phyloP scores from a whole-genome alignment of 2,113 vertebrate species.

The Channa argus region DNA sequence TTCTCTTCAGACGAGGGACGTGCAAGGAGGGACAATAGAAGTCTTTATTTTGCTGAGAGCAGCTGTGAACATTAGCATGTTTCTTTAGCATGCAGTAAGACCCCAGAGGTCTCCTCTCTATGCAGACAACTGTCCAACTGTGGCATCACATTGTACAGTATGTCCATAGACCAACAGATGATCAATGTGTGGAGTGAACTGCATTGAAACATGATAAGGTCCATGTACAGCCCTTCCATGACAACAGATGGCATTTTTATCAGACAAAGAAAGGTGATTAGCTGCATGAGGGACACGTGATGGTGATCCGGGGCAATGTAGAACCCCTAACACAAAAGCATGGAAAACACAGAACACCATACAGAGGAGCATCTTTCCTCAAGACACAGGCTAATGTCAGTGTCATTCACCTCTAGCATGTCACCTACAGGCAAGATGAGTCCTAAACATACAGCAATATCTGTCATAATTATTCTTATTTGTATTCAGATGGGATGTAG shows the following conservation, averaged over 20 bases:
- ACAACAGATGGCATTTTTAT: neutral
- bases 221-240: neutral
- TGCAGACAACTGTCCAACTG: neutral
- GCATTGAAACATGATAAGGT: conserved; percentile 30
- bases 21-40: conserved; percentile 41
- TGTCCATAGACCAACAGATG: neutral
- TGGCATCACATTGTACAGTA: conserved; percentile 16
- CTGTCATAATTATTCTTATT: conserved; percentile 4
- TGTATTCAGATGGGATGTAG: neutral
- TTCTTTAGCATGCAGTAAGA: conserved; percentile 11
- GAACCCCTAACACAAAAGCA: neutral
- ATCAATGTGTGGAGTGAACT: conserved; percentile 7
- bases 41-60: conserved; percentile 21
- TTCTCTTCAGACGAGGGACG: conserved; percentile 57
- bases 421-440: neutral
- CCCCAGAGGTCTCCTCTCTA: neutral
- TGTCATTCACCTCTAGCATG: neutral
- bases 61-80: conserved; percentile 9
- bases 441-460: neutral
- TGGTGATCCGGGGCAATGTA: neutral
- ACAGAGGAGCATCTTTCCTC: neutral
- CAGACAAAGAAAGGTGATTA: conserved; percentile 16
- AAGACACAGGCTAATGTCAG: neutral
- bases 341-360: neutral
- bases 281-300: neutral